phyloP scores from a whole-genome alignment of 2,113 vertebrate genomes.

The Lichenostomus cassidix region DNA sequence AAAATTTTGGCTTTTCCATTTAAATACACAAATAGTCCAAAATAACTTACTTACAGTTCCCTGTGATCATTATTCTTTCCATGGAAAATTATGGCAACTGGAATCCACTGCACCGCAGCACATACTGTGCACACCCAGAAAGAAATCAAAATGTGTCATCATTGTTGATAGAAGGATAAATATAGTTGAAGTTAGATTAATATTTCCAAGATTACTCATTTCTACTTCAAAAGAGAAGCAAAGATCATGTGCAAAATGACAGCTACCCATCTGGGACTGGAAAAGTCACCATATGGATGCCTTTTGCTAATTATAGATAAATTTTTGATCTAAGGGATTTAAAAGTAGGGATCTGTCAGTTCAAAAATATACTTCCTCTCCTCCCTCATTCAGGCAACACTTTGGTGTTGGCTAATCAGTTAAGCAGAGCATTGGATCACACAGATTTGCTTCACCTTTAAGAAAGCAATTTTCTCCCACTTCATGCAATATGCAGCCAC shows the following conservation, averaged over 20 bases:
- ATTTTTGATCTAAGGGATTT: slow-evolving; percentile 56
- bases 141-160: slow-evolving; percentile 56
- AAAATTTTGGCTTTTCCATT: background rate
- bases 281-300: slow-evolving; percentile 76
- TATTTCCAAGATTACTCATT: slow-evolving; percentile 80
- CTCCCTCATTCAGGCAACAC: slow-evolving; percentile 3
- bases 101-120: slow-evolving; percentile 22
- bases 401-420: background rate
- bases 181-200: slow-evolving; percentile 76
- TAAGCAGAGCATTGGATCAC: background rate
- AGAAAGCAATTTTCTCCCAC: background rate
- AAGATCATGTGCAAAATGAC: slow-evolving; percentile 78
- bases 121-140: background rate
- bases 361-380: slow-evolving; percentile 47
- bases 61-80: slow-evolving; percentile 14
- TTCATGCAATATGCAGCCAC: background rate
- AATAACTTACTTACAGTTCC: slow-evolving; percentile 10
- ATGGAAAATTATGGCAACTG: slow-evolving; percentile 25
- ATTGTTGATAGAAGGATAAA: slow-evolving; percentile 68
- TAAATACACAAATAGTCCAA: background rate
- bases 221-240: slow-evolving; percentile 74
- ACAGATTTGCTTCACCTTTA: background rate
- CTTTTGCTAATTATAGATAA: slow-evolving; percentile 76
- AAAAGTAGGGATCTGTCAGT: slow-evolving; percentile 7
- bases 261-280: slow-evolving; percentile 77